Conservation (phyloP, 2,797 vertebrate species). For the Orientallactaga sibirica region DNA sequence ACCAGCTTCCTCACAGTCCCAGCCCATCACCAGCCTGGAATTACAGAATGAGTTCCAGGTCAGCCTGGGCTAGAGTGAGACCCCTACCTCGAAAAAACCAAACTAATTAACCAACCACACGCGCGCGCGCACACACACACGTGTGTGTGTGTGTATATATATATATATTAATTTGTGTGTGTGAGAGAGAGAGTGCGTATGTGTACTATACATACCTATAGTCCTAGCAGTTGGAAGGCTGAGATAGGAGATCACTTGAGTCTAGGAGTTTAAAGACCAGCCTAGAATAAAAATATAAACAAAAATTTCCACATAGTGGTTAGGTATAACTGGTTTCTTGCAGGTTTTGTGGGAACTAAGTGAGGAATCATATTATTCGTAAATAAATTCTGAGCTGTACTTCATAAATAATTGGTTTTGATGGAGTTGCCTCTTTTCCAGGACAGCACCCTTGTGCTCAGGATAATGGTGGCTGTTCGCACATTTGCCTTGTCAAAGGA, state of each 20-base stretch:
- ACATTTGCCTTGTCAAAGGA: constrained; percentile 98
- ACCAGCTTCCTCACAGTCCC: too few relatives aligned
- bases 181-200: background rate
- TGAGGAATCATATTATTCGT: constrained; percentile 15
- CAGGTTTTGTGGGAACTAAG: background rate
- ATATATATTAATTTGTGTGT: too few relatives aligned
- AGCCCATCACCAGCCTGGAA: too few relatives aligned
- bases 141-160: too few relatives aligned
- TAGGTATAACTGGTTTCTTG: background rate
- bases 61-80: too few relatives aligned
- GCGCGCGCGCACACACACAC: too few relatives aligned
- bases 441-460: constrained; percentile 96
- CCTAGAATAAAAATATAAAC: background rate
- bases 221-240: background rate
- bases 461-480: constrained; percentile 98
- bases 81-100: too few relatives aligned
- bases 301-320: background rate
- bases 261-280: background rate
- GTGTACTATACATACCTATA: background rate
- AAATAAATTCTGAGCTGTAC: constrained; percentile 24
- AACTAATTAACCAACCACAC: too few relatives aligned
- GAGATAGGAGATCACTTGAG: background rate
- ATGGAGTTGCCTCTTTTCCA: constrained; percentile 75
- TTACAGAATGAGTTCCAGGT: too few relatives aligned
- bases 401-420: constrained; percentile 55